These are phyloP conservation scores for Calonectris borealis DNA, from an alignment of 2,113 vertebrate species.

Conservation along the genomic window DNA sequence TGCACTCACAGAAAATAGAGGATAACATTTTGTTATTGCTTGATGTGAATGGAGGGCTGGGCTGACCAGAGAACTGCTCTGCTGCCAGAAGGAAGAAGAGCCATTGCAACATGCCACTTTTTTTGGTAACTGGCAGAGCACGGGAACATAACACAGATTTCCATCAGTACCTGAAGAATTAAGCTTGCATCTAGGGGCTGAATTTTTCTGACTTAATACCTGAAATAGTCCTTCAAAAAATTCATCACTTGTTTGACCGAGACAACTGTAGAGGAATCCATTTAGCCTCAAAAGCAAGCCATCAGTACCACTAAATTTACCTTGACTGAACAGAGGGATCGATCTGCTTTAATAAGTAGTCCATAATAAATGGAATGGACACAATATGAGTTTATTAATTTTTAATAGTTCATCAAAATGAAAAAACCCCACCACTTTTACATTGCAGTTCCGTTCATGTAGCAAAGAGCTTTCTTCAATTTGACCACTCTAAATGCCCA, in stretches of 20 bases:
- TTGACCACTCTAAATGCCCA: background rate
- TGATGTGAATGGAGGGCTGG: background rate
- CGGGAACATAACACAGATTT: rapidly evolving
- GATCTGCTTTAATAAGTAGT: background rate
- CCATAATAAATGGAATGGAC: background rate
- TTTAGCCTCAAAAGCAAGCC: background rate
- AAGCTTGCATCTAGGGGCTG: background rate
- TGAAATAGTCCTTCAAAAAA: background rate
- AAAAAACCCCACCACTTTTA: background rate
- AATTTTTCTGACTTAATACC: background rate
- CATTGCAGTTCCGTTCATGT: background rate
- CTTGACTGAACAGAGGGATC: background rate
- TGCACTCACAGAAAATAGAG: rapidly evolving
- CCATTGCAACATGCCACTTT: rapidly evolving
- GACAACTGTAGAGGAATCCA: background rate
- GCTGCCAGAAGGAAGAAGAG: background rate
- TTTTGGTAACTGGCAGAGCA: background rate
- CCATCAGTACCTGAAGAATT: background rate
- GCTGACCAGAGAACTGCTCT: background rate
- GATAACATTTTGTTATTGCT: background rate
- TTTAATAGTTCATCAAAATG: background rate
- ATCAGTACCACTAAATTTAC: background rate
- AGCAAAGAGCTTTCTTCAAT: background rate
- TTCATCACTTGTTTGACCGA: background rate
- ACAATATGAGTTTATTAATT: background rate